Evolutionary conservation across 2,888 invertebrate species (phyloP).

Genomic region (Apotomis turbidana): DNA sequence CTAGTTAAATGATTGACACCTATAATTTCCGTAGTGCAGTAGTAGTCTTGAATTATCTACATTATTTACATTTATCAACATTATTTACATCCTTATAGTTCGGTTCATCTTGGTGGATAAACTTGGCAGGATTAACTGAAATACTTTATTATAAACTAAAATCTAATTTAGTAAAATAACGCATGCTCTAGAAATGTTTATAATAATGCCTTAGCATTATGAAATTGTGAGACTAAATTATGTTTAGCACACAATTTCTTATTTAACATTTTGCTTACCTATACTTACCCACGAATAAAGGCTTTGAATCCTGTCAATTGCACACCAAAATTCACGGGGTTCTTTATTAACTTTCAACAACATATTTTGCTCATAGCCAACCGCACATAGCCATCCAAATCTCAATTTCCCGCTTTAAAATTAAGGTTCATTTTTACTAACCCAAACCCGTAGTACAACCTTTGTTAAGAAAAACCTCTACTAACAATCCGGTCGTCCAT

Average conservation of each 20-base stretch:
- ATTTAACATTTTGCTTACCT: background rate
- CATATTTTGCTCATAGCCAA: constrained; percentile 2
- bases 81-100: too few relatives aligned
- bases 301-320: constrained; percentile 17
- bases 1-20: too few relatives aligned
- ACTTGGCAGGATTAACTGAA: too few relatives aligned
- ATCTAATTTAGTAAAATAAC: too few relatives aligned
- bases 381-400: background rate
- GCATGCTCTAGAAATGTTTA: too few relatives aligned
- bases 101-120: too few relatives aligned
- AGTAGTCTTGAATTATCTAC: too few relatives aligned
- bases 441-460: constrained; percentile 7
- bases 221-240: too few relatives aligned
- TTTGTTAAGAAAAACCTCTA: constrained; percentile 30
- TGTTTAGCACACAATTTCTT: background rate
- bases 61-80: too few relatives aligned
- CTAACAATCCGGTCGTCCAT: constrained; percentile 30
- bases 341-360: constrained; percentile 17
- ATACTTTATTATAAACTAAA: too few relatives aligned
- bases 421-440: constrained; percentile 5
- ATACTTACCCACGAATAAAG: background rate
- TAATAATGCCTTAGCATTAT: too few relatives aligned
- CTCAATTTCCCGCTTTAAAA: constrained; percentile 7
- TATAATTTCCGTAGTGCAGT: too few relatives aligned
- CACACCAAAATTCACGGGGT: constrained; percentile 16